These are phyloP conservation scores for Marronus borbonicus DNA, from an alignment of 2,888 invertebrate species.

Conservation along the genomic window DNA sequence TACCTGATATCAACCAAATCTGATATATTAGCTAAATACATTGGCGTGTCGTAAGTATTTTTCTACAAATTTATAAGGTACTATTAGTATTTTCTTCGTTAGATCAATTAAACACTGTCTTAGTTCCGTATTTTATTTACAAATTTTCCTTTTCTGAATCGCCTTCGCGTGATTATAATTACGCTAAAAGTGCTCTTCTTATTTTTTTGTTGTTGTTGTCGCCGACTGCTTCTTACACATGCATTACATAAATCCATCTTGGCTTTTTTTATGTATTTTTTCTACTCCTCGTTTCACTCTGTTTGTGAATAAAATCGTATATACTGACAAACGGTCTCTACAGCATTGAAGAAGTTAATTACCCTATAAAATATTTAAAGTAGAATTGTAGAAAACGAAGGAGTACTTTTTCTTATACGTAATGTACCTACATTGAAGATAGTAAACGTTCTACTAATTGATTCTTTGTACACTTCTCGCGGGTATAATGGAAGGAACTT, in stretches of 20 bases:
- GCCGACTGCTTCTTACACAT: background rate
- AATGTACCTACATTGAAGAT: background rate
- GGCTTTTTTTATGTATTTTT: conserved; percentile 8
- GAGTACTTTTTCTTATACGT: conserved; percentile 1
- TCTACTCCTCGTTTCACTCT: background rate
- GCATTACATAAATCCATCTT: conserved; percentile 32
- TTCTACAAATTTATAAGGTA: too few species aligned
- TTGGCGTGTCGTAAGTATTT: too few species aligned
- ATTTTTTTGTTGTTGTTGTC: background rate
- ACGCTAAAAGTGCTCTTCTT: background rate
- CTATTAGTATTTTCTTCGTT: too few species aligned
- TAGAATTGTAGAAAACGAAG: background rate
- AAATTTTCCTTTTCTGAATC: background rate
- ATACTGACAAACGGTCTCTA: background rate
- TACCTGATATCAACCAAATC: too few species aligned
- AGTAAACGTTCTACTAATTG: conserved; percentile 20
- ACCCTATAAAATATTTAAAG: conserved; percentile 30
- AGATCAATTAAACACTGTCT: too few species aligned
- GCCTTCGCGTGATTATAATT: conserved; percentile 11
- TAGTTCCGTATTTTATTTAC: too few species aligned
- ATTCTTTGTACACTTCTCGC: conserved; percentile 18
- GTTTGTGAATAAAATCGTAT: conserved; percentile 6
- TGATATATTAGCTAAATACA: too few species aligned
- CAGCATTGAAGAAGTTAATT: conserved; percentile 29
- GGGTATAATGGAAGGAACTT: background rate